These are phyloP conservation scores for Elmis aenea DNA, from an alignment of 2,888 invertebrate species.

Conservation along the genomic window DNA sequence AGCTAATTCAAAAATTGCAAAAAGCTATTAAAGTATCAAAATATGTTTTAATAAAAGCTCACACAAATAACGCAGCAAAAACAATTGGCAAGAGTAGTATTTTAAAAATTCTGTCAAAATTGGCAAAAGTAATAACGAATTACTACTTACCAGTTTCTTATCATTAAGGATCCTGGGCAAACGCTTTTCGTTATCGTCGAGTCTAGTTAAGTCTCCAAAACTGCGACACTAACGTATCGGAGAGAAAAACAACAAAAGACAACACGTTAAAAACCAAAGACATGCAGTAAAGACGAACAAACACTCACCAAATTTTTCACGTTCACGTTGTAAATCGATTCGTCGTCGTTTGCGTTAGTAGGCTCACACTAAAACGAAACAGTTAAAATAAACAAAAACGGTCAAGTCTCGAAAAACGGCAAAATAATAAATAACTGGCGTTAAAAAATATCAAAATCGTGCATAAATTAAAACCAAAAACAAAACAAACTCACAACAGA, in stretches of 20 bases:
- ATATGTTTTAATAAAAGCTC: too few species aligned
- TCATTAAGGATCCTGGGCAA: too few species aligned
- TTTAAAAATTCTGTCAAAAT: too few species aligned
- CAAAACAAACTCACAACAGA: conserved; percentile 56
- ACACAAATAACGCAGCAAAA: too few species aligned
- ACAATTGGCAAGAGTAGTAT: too few species aligned
- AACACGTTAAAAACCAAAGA: conserved; percentile 17
- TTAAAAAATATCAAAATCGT: neutral
- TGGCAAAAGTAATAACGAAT: too few species aligned
- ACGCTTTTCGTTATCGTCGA: conserved; percentile 40
- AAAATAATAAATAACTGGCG: neutral
- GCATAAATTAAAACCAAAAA: conserved; percentile 15
- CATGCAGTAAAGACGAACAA: conserved; percentile 15
- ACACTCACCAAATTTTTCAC: conserved; percentile 63
- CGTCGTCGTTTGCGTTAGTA: conserved; percentile 34
- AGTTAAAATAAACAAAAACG: too few species aligned
- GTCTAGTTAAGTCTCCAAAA: conserved; percentile 57
- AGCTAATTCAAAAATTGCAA: too few species aligned
- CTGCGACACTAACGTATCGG: conserved; percentile 54
- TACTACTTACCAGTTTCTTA: too few species aligned
- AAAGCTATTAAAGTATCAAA: too few species aligned
- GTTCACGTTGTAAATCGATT: conserved; percentile 55
- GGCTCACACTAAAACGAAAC: conserved; percentile 18
- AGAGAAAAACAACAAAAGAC: conserved; percentile 27
- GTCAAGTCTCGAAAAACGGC: conserved; percentile 1